Evolutionary conservation across 2,113 vertebrate species (phyloP).

Genomic region (Plotosus lineatus): DNA sequence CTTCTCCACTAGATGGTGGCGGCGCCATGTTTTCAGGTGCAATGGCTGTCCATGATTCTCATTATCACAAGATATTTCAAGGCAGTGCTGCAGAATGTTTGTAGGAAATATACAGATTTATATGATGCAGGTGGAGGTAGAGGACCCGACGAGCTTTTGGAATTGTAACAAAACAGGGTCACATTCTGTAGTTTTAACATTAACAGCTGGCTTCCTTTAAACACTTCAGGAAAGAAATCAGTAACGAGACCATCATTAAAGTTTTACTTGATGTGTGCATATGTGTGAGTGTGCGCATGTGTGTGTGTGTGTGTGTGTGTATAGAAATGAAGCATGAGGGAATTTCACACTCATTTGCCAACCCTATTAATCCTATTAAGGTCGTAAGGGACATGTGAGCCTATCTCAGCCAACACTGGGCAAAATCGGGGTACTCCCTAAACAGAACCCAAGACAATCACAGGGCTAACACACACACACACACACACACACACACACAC

Average conservation of each 20-base stretch:
- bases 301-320: constrained; percentile 1
- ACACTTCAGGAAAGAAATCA: neutral
- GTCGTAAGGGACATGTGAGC: no score
- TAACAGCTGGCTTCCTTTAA: neutral
- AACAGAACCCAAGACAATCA: no score
- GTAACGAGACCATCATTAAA: neutral
- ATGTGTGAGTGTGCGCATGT: neutral
- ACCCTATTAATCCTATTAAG: no score
- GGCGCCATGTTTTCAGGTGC: neutral
- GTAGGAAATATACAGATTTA: neutral
- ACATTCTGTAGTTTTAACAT: no score
- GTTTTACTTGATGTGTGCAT: neutral
- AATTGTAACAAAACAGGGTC: neutral
- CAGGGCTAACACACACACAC: no score
- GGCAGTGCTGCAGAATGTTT: neutral
- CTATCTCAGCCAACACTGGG: no score
- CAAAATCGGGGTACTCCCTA: no score
- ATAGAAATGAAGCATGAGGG: neutral
- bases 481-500: no score
- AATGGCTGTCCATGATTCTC: neutral
- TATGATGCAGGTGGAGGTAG: neutral
- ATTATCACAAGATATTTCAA: neutral
- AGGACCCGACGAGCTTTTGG: neutral
- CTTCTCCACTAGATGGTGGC: neutral
- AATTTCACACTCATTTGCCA: neutral